Conservation (phyloP, 1,140 invertebrate species). For the Drosophila mojavensis region DNA sequence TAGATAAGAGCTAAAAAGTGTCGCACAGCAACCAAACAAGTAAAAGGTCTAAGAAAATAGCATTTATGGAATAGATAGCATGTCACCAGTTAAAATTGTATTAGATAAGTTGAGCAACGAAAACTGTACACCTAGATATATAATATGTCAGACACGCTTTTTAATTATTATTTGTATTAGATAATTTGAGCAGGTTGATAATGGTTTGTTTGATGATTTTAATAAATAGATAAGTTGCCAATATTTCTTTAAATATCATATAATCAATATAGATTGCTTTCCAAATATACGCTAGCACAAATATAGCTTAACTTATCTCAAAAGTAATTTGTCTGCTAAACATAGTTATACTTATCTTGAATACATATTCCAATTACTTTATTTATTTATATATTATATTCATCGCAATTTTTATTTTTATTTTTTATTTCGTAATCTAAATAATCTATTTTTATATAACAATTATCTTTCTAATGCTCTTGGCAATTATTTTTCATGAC, state of each 20-base stretch:
- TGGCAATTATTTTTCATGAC: too few relatives aligned
- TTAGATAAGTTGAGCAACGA: background rate
- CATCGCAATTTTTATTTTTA: background rate
- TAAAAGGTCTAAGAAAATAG: background rate
- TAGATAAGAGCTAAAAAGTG: conserved; percentile 1
- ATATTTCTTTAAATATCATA: background rate
- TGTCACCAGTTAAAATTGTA: background rate
- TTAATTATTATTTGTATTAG: background rate
- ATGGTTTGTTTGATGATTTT: background rate
- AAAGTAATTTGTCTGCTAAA: too few relatives aligned
- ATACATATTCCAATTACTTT: background rate
- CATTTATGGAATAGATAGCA: background rate
- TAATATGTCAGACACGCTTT: background rate
- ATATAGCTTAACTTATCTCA: too few relatives aligned
- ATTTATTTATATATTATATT: background rate
- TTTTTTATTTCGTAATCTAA: background rate
- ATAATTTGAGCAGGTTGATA: background rate
- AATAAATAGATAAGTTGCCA: background rate
- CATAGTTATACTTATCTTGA: background rate
- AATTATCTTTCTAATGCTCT: too few relatives aligned
- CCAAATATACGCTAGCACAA: too few relatives aligned
- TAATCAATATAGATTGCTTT: too few relatives aligned
- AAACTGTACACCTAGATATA: background rate
- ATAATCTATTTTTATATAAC: background rate
- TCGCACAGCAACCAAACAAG: conserved; percentile 22